Evolutionary conservation across 2,888 invertebrate genomes (phyloP), one percentile per base, ranked within the genome.

Genomic region (Neria commutata): DNA sequence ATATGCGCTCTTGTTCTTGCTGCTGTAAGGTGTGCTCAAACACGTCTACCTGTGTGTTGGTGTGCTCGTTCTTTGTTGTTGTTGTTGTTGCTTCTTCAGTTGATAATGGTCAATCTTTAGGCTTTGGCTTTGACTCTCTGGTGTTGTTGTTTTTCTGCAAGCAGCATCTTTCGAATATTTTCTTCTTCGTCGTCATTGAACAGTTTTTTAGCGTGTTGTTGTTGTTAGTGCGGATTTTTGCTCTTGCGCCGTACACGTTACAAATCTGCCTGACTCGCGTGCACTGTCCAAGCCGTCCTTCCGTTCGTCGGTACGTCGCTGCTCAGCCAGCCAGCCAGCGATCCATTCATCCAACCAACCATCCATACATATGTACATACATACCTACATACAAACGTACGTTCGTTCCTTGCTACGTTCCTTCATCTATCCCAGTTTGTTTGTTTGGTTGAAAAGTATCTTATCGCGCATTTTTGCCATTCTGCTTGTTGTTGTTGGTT

Each of bases 391-490:
- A n/a, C n/a, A n/a, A n/a, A n/a, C 51, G 34, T 37, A 17, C 21
- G 51, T 51, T 37, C 26, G 29, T 56, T 50, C 42, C 34, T 29
- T 42, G 46, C 23, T 46, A 57, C 53, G 57, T 47, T 58, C 58
- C 49, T 61, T 51, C 40, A 34, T 55, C 34, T 53, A 23, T 37
- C 23, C 50, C n/a, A 45, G 48, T 47, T 45, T 17, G 46, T 49
- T 58, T 45, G 24, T 17, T 40, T 48, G 33, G 29, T 33, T 47
- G 37, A 57, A 59, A 54, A 42, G 56, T 56, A 51, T 37, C 50
- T 58, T 58, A 42, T 19, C 45, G 46, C 26, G 50, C 19, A 45
- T 34, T n/a, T 34, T 47, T 26, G 42, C 42, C 40, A 37, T 19
- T 48, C 24, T 11, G 6, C 8, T 21, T 50, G 29, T 51, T 51